phyloP scores from a whole-genome alignment of 92 coral and sea anemone genomes.

The Phenganax marumi region DNA sequence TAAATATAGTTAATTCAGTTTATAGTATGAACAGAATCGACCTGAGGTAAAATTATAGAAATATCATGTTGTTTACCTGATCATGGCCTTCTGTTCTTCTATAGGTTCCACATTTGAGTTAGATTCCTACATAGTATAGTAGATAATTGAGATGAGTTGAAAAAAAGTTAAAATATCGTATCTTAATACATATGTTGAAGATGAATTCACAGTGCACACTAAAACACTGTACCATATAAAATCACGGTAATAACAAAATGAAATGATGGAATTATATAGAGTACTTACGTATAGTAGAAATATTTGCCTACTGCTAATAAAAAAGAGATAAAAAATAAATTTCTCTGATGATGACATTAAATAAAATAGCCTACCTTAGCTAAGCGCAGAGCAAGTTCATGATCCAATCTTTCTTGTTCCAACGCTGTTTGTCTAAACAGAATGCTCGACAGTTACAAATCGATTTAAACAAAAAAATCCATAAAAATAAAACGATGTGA shows the following conservation, averaged over 20 bases:
- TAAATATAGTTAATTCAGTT: too few relatives aligned
- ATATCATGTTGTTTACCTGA: conserved; percentile 11
- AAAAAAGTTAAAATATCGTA: conserved; percentile 43
- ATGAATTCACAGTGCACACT: neutral
- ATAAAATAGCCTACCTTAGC: conserved; percentile 61
- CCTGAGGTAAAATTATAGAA: neutral
- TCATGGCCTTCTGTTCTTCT: conserved; percentile 60
- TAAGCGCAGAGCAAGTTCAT: conserved; percentile 89
- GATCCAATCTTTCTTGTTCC: conserved; percentile 92
- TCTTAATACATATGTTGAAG: conserved; percentile 59
- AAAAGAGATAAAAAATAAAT: too few relatives aligned
- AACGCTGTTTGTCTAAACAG: conserved; percentile 60
- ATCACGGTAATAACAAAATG: too few relatives aligned
- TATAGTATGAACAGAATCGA: neutral
- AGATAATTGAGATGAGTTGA: neutral
- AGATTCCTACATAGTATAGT: conserved; percentile 43
- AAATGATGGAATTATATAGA: neutral
- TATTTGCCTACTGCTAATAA: too few relatives aligned
- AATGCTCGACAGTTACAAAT: neutral
- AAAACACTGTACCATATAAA: neutral
- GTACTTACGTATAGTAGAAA: too few relatives aligned
- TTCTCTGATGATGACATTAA: neutral
- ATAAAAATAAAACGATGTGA: neutral
- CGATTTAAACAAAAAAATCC: neutral
- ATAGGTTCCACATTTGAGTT: conserved; percentile 64